phyloP scores from a whole-genome alignment of 1,140 invertebrate genomes.

The Trinorchestia longiramus region DNA sequence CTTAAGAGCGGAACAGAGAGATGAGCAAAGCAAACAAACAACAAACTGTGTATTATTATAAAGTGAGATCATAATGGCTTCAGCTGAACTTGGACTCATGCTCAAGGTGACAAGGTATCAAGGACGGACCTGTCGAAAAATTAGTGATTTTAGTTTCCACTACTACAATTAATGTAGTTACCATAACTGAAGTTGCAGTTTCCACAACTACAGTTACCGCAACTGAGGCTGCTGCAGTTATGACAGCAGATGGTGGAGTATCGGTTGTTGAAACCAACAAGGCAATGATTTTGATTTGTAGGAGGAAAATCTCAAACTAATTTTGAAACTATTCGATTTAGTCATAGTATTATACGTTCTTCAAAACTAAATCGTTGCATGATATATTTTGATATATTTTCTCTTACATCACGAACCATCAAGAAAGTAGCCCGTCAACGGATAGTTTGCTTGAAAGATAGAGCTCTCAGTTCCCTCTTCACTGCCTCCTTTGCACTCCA shows the following conservation, averaged over 20 bases:
- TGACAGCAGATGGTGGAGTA: neutral
- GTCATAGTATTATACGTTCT: neutral
- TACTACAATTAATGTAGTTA: too few species aligned
- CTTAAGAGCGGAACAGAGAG: too few species aligned
- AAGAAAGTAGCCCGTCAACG: neutral
- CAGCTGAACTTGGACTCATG: too few species aligned
- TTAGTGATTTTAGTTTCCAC: too few species aligned
- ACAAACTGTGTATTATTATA: too few species aligned
- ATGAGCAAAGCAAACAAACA: too few species aligned
- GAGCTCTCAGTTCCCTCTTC: neutral
- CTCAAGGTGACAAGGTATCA: too few species aligned
- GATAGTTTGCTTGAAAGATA: neutral
- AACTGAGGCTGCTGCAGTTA: neutral
- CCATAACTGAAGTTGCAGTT: neutral
- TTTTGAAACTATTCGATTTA: neutral
- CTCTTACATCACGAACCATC: neutral
- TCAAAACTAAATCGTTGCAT: neutral
- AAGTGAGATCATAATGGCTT: too few species aligned
- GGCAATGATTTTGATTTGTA: neutral
- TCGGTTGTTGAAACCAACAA: neutral
- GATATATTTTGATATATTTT: neutral
- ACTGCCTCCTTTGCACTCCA: neutral
- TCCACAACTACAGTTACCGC: neutral
- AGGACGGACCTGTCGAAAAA: too few species aligned
- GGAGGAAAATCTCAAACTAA: neutral